Percentiles rank a stretch among this genome's conserved stretches.
Conservation (phyloP, 2,113 vertebrate species). For the Neotragus moschatus region DNA sequence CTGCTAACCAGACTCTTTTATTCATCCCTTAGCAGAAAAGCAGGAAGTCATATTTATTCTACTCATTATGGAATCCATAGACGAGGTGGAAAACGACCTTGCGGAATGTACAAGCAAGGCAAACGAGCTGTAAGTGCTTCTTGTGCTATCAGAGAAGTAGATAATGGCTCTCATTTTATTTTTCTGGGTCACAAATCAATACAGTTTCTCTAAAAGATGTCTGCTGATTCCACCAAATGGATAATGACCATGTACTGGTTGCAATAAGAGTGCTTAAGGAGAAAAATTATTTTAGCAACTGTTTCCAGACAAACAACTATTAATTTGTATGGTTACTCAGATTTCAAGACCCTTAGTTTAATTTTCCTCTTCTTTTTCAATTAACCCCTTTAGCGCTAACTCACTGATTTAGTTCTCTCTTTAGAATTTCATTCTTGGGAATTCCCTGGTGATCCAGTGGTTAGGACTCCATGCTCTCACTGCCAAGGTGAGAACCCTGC, state of each 20-base stretch:
- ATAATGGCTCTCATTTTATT: neutral
- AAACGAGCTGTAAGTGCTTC: neutral
- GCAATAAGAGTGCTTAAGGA: neutral
- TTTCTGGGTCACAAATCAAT: neutral
- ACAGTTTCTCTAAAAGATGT: neutral
- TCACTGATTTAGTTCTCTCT: neutral
- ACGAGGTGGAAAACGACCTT: neutral
- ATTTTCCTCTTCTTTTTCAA: neutral
- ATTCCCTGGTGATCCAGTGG: neutral
- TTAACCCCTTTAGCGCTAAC: neutral
- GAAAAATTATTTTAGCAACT: slow-evolving; percentile 15
- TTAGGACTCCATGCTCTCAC: neutral
- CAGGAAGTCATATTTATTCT: slow-evolving; percentile 13
- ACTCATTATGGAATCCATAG: neutral
- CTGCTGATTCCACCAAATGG: neutral
- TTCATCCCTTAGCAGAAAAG: neutral
- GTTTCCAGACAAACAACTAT: neutral
- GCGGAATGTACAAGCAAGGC: neutral
- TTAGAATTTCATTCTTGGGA: neutral
- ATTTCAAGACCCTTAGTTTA: neutral
- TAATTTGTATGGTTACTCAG: neutral
- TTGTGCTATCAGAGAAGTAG: neutral
- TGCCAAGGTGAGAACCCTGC: neutral
- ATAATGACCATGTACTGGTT: neutral
- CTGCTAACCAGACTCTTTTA: neutral